Evolutionary conservation across 2,888 invertebrate genomes (phyloP).

Genomic region (Teinopalpus imperialis): DNA sequence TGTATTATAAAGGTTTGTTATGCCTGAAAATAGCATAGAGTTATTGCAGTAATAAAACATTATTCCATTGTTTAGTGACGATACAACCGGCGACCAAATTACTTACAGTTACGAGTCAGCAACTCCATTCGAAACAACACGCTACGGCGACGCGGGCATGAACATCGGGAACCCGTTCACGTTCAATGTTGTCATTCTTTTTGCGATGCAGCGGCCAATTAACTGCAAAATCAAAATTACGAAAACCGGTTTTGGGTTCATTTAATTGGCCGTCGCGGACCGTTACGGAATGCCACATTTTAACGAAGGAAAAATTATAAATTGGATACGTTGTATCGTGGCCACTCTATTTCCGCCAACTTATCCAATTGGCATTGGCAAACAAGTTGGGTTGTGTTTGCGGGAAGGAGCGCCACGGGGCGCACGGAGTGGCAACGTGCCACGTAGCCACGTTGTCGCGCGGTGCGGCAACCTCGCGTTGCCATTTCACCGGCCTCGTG

Average conservation of each 20-base stretch:
- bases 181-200: conserved; percentile 37
- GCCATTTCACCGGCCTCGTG: conserved; percentile 42
- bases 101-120: conserved; percentile 6
- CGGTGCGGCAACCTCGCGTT: conserved; percentile 44
- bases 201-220: conserved; percentile 41
- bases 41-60: conserved; percentile 12
- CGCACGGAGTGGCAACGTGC: conserved; percentile 53
- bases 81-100: conserved; percentile 8
- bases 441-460: conserved; percentile 31
- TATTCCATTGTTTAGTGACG: conserved; percentile 9
- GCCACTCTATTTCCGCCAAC: conserved; percentile 40
- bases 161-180: conserved; percentile 36
- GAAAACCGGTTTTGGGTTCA: conserved; percentile 35
- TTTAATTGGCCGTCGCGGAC: conserved; percentile 37
- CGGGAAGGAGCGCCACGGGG: conserved; percentile 40
- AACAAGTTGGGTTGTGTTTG: conserved; percentile 57
- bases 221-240: conserved; percentile 46
- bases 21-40: not conserved
- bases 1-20: not conserved
- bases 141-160: conserved; percentile 5
- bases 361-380: conserved; percentile 56
- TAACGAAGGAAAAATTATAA: conserved; percentile 28
- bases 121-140: not conserved
- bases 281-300: conserved; percentile 42
- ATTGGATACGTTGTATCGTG: conserved; percentile 18